A percentile compares a stretch with the other conserved stretches of the same genome.
Conservation (phyloP, 2,113 vertebrate species). For the Origma solitaria region DNA sequence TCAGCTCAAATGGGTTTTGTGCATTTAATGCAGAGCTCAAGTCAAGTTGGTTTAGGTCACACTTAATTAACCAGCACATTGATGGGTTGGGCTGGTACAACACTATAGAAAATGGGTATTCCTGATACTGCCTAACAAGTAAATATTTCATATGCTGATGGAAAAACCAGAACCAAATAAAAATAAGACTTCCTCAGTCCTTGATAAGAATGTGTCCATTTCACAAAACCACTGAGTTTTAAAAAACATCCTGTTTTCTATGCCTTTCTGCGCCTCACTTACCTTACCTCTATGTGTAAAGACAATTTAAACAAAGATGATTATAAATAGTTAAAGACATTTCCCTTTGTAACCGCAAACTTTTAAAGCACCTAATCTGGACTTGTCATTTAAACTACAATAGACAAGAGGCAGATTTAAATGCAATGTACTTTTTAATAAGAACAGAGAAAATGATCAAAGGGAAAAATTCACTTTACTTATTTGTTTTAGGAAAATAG, state of each 20-base stretch:
- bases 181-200: slow-evolving; percentile 40
- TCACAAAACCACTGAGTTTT: slow-evolving; percentile 41
- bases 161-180: neutral
- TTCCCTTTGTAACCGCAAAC: slow-evolving; percentile 51
- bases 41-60: slow-evolving; percentile 89
- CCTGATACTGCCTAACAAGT: slow-evolving; percentile 69
- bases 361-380: slow-evolving; percentile 39
- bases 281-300: slow-evolving; percentile 17
- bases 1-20: slow-evolving; percentile 87
- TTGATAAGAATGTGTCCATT: slow-evolving; percentile 28
- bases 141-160: slow-evolving; percentile 76
- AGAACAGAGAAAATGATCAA: slow-evolving; percentile 46
- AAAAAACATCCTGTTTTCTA: slow-evolving; percentile 19
- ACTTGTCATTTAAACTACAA: slow-evolving; percentile 44
- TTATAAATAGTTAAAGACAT: slow-evolving; percentile 70
- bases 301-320: slow-evolving; percentile 49
- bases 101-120: slow-evolving; percentile 73
- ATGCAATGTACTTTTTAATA: slow-evolving; percentile 23
- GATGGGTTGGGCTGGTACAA: slow-evolving; percentile 70
- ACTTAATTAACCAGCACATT: slow-evolving; percentile 82
- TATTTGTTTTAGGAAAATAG: slow-evolving; percentile 58
- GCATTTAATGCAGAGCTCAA: slow-evolving; percentile 84
- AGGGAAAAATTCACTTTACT: slow-evolving; percentile 40
- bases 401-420: slow-evolving; percentile 24
- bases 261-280: slow-evolving; percentile 41